Evolutionary conservation across 2,113 vertebrate species (phyloP).

Genomic region (Struthio camelus): DNA sequence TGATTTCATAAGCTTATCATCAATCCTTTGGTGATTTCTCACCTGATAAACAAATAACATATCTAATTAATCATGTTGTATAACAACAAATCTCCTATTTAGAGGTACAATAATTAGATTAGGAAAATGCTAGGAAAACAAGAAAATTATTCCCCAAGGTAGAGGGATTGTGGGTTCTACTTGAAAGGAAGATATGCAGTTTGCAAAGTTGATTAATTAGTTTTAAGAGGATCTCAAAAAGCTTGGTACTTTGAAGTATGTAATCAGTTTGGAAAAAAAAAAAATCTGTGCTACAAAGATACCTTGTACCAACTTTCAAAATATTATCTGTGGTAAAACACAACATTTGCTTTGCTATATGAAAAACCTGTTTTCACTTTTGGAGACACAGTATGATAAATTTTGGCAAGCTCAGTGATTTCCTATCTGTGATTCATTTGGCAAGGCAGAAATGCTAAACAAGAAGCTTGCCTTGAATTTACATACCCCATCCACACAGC

Average conservation of each 20-base stretch:
- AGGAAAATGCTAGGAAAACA: constrained; percentile 67
- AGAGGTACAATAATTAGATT: constrained; percentile 71
- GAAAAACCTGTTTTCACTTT: constrained; percentile 70
- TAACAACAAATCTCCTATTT: constrained; percentile 69
- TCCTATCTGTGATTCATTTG: constrained; percentile 63
- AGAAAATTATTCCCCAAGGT: constrained; percentile 74
- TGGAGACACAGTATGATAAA: constrained; percentile 68
- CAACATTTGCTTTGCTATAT: constrained; percentile 63
- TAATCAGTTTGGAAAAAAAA: constrained; percentile 61
- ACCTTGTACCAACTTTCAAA: constrained; percentile 70
- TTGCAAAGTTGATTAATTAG: constrained; percentile 78
- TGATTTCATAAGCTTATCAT: constrained; percentile 65
- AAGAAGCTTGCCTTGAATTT: constrained; percentile 59
- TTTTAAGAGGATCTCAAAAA: constrained; percentile 73
- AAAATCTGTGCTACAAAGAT: constrained; percentile 67
- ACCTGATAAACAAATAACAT: constrained; percentile 74
- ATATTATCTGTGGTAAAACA: constrained; percentile 74
- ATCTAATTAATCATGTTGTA: constrained; percentile 75
- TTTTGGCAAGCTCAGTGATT: constrained; percentile 68
- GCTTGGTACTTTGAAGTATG: constrained; percentile 66
- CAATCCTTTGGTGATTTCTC: constrained; percentile 72
- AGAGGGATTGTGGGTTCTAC: constrained; percentile 44
- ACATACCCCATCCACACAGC: neutral
- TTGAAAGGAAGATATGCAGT: constrained; percentile 65
- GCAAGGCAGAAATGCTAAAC: constrained; percentile 60